Conservation (phyloP, 2,888 invertebrate species). For the Chloroclysta siterata region DNA sequence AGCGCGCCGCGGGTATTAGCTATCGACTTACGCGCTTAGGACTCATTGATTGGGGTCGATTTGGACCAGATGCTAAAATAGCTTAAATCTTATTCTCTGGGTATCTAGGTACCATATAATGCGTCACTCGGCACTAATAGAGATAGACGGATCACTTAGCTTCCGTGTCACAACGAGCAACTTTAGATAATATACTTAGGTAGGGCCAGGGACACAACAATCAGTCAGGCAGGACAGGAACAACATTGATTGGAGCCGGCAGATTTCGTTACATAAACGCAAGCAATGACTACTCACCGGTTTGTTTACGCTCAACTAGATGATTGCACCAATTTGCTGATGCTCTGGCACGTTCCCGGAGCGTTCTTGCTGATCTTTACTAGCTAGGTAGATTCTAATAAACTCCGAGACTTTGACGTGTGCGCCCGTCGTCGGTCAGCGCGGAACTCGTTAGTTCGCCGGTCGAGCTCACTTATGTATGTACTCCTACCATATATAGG, state of each 20-base stretch:
- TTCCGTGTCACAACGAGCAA: slow-evolving; percentile 10
- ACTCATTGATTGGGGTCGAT: neutral
- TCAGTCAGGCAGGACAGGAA: slow-evolving; percentile 8
- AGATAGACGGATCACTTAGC: slow-evolving; percentile 4
- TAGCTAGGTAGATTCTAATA: slow-evolving; percentile 40
- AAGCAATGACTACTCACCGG: slow-evolving; percentile 69
- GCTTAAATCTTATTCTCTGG: no score
- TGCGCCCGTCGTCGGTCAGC: slow-evolving; percentile 58
- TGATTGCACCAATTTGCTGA: slow-evolving; percentile 79
- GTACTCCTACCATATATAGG: slow-evolving; percentile 22
- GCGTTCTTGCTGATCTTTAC: slow-evolving; percentile 41
- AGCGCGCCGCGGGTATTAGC: neutral
- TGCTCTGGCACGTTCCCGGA: slow-evolving; percentile 75
- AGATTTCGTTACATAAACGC: slow-evolving; percentile 63
- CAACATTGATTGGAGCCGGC: slow-evolving; percentile 20
- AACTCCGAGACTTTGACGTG: slow-evolving; percentile 53
- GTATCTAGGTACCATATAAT: neutral
- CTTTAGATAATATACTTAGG: slow-evolving; percentile 5
- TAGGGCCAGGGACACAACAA: slow-evolving; percentile 22
- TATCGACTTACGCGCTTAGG: neutral
- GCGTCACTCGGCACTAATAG: neutral
- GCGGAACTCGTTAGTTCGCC: slow-evolving; percentile 67
- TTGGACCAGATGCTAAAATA: no score
- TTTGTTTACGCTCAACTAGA: slow-evolving; percentile 83
- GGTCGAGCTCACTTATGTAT: slow-evolving; percentile 57